Base-by-base conservation (phyloP, 2,888 invertebrate genomes). In the Drosophila ustulata region DNA sequence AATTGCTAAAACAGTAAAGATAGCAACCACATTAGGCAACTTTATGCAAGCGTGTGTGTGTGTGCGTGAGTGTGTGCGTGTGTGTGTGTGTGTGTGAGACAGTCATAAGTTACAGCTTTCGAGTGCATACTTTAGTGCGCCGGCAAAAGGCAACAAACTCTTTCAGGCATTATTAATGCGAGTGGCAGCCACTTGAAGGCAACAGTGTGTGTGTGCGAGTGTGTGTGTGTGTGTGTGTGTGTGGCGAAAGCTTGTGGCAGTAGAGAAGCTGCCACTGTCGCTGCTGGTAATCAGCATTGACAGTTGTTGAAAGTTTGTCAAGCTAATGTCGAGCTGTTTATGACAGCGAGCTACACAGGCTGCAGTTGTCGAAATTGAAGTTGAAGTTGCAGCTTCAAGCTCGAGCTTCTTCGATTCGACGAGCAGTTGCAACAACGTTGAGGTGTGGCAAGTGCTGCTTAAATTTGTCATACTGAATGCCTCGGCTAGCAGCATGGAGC, bases 111-210 rank as follows among this genome's bases (percentile, higher is more conserved):
- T 77, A 58, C 61, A 52, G 47, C 81, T 83, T 70, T 62, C 57
- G 34, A 70, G 56, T 73, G 82, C 84, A 84, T 66, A 81, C 79
- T 81, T 84, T 71, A 75, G 71, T 71, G 83, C 66, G 58, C 50
- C 34, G 39, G 61, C 51, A 25, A 55, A 53, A 61, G 62, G 66
- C 76, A 67, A 63, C 56, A 63, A 77, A 74, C 68, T 80, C 76
- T 75, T 80, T 78, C 75, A 72, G 73, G 73, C 75, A 71, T 82
- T 85, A 82, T 80, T 80, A 82, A 85, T 82, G 71, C 62, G 71
- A 75, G 69, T 82, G 80, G 50, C 70, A 71, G 77, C 70, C 64
- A 71, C 70, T 82, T 76, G 73, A 66, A 62, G 37, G 34, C 49
- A 28, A 23, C 41, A 59, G 47, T 46, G 45, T 46, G 28, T 45